phyloP scores from a whole-genome alignment of 2,113 vertebrate species.

The Dunckerocampus dactyliophorus region DNA sequence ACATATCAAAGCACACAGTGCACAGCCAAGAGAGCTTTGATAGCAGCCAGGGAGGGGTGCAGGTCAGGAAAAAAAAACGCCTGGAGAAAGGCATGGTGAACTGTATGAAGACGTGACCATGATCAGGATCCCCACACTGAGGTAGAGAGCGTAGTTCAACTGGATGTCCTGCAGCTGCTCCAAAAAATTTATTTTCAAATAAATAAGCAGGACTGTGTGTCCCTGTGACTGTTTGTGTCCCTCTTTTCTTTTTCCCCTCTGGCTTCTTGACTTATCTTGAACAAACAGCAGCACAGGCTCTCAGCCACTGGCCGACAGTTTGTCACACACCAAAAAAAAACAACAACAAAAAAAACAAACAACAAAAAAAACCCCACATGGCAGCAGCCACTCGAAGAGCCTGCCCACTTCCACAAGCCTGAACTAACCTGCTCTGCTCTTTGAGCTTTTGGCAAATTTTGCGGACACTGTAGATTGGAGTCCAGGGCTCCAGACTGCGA shows the following conservation, averaged over 20 bases:
- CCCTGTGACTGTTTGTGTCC: conserved; percentile 39
- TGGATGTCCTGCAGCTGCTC: conserved; percentile 48
- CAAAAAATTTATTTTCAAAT: conserved; percentile 10
- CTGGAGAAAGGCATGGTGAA: conserved; percentile 38
- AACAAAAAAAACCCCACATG: conserved; percentile 64
- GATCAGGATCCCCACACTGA: conserved; percentile 47
- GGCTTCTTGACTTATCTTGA: conserved; percentile 70
- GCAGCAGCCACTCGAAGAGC: conserved; percentile 64
- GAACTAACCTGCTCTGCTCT: not conserved
- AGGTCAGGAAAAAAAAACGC: conserved; percentile 40
- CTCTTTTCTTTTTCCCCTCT: conserved; percentile 45
- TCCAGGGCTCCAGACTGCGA: too few relatives aligned
- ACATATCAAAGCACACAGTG: conserved; percentile 58
- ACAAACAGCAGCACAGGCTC: conserved; percentile 69
- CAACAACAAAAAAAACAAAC: too few relatives aligned
- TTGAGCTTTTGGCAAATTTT: conserved; percentile 25
- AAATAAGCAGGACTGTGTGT: conserved; percentile 37
- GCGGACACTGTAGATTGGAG: conserved; percentile 17
- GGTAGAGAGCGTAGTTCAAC: conserved; percentile 41
- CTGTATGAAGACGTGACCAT: conserved; percentile 43
- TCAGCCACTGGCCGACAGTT: conserved; percentile 68
- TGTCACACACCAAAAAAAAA: conserved; percentile 38
- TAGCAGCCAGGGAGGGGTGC: conserved; percentile 36
- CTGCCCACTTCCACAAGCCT: conserved; percentile 49
- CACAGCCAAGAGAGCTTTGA: conserved; percentile 60